Percentiles rank a stretch among this genome's conserved stretches.
These are phyloP conservation scores for Ammospiza caudacuta DNA, from an alignment of 2,113 vertebrate genomes.

Conservation along the genomic window DNA sequence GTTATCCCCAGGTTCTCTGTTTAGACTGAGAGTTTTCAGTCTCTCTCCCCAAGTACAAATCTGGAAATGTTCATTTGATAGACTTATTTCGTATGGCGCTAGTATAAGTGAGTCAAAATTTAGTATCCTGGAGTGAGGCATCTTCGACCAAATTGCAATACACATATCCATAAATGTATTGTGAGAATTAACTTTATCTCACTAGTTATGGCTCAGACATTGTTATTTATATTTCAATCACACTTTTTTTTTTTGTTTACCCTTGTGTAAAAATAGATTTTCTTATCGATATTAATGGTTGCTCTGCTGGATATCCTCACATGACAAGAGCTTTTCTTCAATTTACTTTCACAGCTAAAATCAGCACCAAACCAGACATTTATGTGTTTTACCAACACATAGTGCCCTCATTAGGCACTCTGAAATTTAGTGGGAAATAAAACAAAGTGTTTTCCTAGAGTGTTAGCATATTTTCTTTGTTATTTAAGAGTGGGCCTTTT, in stretches of 20 bases:
- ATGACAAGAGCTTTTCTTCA: constrained; percentile 18
- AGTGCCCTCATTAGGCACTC: neutral
- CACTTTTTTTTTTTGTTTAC: neutral
- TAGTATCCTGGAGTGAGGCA: neutral
- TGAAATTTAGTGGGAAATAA: constrained; percentile 1
- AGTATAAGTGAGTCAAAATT: neutral
- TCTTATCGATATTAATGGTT: neutral
- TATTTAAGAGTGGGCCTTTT: neutral
- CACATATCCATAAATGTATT: neutral
- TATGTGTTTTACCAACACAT: neutral
- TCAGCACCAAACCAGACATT: neutral
- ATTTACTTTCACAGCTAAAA: constrained; percentile 12
- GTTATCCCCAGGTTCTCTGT: neutral
- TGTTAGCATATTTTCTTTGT: neutral
- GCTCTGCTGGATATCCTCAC: neutral
- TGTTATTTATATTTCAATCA: neutral
- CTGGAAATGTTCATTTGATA: neutral
- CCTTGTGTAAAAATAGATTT: neutral
- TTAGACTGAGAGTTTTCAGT: neutral
- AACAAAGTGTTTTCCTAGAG: neutral
- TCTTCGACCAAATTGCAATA: neutral
- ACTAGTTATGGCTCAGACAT: neutral
- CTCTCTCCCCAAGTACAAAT: neutral
- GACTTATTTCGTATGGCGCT: neutral
- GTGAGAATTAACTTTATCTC: neutral